Base-by-base conservation (phyloP, 2,888 invertebrate species). In the Autographa pulchrina region DNA sequence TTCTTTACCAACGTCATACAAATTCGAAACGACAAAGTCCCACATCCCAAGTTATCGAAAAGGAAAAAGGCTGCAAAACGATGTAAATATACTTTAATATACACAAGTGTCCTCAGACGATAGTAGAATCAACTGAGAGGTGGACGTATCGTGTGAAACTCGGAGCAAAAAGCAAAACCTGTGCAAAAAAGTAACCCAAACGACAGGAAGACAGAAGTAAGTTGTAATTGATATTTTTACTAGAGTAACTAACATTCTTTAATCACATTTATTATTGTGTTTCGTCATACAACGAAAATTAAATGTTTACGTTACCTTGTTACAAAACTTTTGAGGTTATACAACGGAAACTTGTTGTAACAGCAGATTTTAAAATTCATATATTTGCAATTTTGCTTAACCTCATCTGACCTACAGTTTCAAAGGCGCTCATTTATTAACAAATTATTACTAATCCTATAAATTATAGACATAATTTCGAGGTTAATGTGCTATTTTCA, bases 1-100 rank as follows among this genome's bases (percentile, higher is more conserved):
- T 63, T 38, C 25, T 16, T 59, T 43, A 48, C n/a, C 48, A 20
- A 74, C 84, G 78, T 81, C 73, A 74, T 64, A 25, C 35, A 13
- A 6, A 80, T 65, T 52, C 18, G 20, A 65, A 64, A 62, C 67
- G 71, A 68, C 73, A 62, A 83, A 82, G 72, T 76, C 79, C 85
- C 81, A 65, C 75, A 74, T 72, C 75, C 69, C 77, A 75, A 54
- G 74, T 66, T 43, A 63, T 70, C 67, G 60, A 56, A 79, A 74
- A 81, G 72, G 78, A 81, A 84, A 82, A 80, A 74, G 48, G 54
- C 20, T 74, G 48, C 62, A 41, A 73, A 75, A 58, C 62, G 65
- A 65, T 80, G 85, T 86, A 82, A 84, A 87, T 85, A 84, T 75
- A 58, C 67, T 70, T 68, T 79, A 71, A 81, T 80, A n/a, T 48